Base-by-base conservation (phyloP, 2,797 vertebrate genomes). In the Eulemur rubriventer region DNA sequence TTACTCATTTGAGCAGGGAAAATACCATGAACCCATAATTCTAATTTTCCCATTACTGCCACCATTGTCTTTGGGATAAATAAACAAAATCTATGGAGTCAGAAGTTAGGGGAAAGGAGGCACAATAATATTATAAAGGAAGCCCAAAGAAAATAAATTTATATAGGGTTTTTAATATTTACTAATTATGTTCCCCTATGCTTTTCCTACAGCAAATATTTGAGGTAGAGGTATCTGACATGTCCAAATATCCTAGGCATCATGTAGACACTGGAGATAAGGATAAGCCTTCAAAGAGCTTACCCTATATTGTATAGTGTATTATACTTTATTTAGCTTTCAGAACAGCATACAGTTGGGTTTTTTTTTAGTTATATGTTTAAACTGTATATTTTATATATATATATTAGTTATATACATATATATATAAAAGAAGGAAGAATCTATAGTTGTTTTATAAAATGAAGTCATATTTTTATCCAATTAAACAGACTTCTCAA, bases 401-500 rank as follows among this genome's bases (percentile, higher is more conserved):
- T 28, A n/a, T 38, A 38, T n/a, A 20, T 38, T 35, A 35, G n/a
- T 48, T 11, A 16, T 1, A 2, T n/a, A 24, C 7, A 22, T n/a
- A 28, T 38, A 48, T 50, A 43, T 43, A 55, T 6, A 59, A 6
- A 33, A 63, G 22, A 26, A 82, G 16, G 50, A 12, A 92, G 28
- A 90, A 67, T 93, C 11, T 90, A 17, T 10, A 96, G 46, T 79
- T 7, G 17, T 52, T 93, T 87, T 73, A 52, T 48, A 76, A 30
- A 86, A 82, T 76, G 22, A 89, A 87, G 33, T 52, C 20, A 75
- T 57, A 61, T 63, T 95, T 95, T 84, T 82, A 59, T 67, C 80
- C 4, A 94, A 50, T 61, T 83, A 75, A 93, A 70, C 24, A 89
- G 41, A 84, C 84, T 97, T 95, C 80, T 88, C 18, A 41, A 38